Evolutionary conservation across 2,888 invertebrate species (phyloP).

Genomic region (Camponotus fellah): DNA sequence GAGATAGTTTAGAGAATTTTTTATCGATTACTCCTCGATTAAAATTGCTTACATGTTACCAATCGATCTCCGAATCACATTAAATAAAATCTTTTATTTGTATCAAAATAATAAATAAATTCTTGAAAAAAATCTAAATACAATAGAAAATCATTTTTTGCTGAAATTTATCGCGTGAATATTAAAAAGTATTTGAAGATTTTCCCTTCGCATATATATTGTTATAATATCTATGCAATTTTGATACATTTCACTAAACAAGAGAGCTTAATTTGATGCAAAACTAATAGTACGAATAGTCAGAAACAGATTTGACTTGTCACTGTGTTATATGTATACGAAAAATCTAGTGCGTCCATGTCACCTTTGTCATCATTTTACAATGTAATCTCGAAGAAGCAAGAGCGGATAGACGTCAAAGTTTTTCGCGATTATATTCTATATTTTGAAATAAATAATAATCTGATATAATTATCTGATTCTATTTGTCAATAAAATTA

Average conservation of each 20-base stretch:
- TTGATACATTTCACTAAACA: background rate
- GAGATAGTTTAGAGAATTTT: background rate
- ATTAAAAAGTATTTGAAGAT: background rate
- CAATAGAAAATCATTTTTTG: background rate
- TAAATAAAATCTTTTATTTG: slow-evolving; percentile 19
- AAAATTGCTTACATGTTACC: background rate
- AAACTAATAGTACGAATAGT: background rate
- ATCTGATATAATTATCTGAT: background rate
- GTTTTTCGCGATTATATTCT: background rate
- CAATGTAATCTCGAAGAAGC: background rate
- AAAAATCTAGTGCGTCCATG: background rate
- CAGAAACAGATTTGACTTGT: slow-evolving; percentile 11
- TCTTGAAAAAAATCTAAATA: slow-evolving; percentile 7
- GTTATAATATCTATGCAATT: background rate
- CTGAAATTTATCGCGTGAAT: background rate
- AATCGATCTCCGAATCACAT: background rate
- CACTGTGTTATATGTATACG: background rate
- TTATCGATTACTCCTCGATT: slow-evolving; percentile 7
- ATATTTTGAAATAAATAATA: background rate
- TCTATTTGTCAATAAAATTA: background rate
- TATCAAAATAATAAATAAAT: slow-evolving; percentile 28
- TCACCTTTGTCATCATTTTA: background rate
- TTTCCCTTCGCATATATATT: background rate
- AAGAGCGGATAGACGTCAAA: background rate
- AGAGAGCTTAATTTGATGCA: background rate